Evolutionary conservation across 1,140 invertebrate species (phyloP).

Genomic region (Melanaphis sacchari): DNA sequence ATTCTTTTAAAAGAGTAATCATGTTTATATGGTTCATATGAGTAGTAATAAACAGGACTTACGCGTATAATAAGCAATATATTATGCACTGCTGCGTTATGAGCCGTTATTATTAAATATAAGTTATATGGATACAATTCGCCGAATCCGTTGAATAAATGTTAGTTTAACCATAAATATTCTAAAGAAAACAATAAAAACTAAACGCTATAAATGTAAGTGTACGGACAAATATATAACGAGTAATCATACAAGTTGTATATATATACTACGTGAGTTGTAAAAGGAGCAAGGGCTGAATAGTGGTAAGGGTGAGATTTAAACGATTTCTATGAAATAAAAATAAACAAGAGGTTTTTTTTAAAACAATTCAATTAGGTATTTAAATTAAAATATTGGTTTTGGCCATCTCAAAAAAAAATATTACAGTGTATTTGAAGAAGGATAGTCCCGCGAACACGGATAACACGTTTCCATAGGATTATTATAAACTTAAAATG

Average conservation of each 20-base stretch:
- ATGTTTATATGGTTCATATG: neutral
- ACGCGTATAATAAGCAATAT: neutral
- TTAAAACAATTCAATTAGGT: constrained; percentile 6
- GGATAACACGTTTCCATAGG: neutral
- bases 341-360: neutral
- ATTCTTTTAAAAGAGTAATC: neutral
- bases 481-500: neutral
- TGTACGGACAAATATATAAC: neutral
- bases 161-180: neutral
- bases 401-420: constrained; percentile 41
- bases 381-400: constrained; percentile 22
- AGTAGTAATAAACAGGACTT: neutral
- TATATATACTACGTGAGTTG: neutral
- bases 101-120: neutral
- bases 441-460: neutral
- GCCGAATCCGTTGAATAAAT: neutral
- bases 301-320: neutral
- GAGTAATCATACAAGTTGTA: neutral
- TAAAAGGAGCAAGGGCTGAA: neutral
- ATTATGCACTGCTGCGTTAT: constrained; percentile 7
- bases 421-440: constrained; percentile 21
- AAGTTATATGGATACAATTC: neutral
- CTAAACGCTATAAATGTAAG: neutral
- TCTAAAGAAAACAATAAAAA: neutral
- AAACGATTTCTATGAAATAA: neutral